Evolutionary conservation across 2,888 invertebrate genomes (phyloP), one percentile per base, ranked within the genome.

Genomic region (Ochlodes sylvanus): DNA sequence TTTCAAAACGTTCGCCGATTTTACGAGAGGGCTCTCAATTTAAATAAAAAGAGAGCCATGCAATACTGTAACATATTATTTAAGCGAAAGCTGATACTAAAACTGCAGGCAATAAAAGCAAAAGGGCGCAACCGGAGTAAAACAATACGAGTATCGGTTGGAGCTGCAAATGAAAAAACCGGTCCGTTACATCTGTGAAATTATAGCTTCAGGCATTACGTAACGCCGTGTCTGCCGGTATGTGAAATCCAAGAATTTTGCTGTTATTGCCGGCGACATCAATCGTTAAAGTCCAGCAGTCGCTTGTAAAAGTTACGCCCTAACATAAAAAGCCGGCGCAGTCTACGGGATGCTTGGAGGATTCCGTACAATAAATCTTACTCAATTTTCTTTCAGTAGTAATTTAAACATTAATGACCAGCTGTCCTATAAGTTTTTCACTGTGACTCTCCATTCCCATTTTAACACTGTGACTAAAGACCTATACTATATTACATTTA

Each of bases 191-290:
- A 34, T 47, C 44, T 62, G 56, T 47, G 19, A 68, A 68, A 58
- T 68, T 68, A 62, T 68, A 27, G 61, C 61, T 60, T 44, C 34
- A 17, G 34, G 60, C 44, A 60, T 67, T 61, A 68, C 56, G 27
- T 63, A 63, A 63, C 63, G 58, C 50, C 7, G 15, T 17, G 57
- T 57, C 52, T 58, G 50, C 32, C 68, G 58, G 58, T 71, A 62
- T 67, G 60, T 66, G 58, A 58, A 62, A 70, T 67, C 64, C 68
- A 57, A 63, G 66, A 72, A 66, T 69, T 72, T 70, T 54, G 71
- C 66, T 77, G 75, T 76, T 75, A 77, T 72, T 74, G 71, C 72
- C 58, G 69, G 68, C 70, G 71, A 70, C 71, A 73, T 69, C 70
- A 44, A 71, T 74, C 74, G 73, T 76, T 75, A 75, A 76, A 72